Percentiles rank a stretch among this genome's conserved stretches.
These are phyloP conservation scores for Eulacestoma nigropectus DNA, from an alignment of 2,113 vertebrate species.

Conservation along the genomic window DNA sequence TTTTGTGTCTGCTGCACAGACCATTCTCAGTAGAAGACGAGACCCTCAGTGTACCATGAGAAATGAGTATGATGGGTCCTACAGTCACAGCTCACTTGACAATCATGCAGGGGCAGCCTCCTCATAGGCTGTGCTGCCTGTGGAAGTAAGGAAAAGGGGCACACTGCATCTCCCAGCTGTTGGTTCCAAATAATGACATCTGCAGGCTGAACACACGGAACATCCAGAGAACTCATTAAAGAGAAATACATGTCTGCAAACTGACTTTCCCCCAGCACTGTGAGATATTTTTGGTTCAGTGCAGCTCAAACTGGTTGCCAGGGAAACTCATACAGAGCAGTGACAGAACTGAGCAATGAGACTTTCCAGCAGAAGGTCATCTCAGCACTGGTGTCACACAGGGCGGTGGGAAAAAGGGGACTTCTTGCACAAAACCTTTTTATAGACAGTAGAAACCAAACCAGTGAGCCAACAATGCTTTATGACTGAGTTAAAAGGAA, in stretches of 20 bases:
- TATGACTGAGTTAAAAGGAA: not conserved
- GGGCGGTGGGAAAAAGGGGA: conserved; percentile 10
- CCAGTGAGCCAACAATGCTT: not conserved
- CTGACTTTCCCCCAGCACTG: not conserved
- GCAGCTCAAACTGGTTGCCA: conserved; percentile 10
- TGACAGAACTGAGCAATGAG: conserved; percentile 2
- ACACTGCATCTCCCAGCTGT: fast-evolving
- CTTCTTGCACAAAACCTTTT: conserved; percentile 23
- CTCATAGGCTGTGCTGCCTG: fast-evolving
- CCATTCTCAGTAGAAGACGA: not conserved
- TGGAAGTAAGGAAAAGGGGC: not conserved
- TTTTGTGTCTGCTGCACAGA: not conserved
- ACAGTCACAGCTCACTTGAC: not conserved
- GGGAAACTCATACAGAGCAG: not conserved
- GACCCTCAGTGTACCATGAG: not conserved
- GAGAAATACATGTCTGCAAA: not conserved
- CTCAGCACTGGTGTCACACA: not conserved
- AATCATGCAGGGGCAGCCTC: not conserved
- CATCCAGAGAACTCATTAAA: not conserved
- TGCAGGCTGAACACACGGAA: not conserved
- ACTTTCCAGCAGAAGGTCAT: conserved; percentile 31
- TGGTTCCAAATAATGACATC: not conserved
- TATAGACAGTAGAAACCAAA: conserved; percentile 22
- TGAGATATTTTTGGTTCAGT: conserved; percentile 33
- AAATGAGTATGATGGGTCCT: not conserved